phyloP scores from a whole-genome alignment of 2,797 vertebrate species.

The Gorsachius magnificus region DNA sequence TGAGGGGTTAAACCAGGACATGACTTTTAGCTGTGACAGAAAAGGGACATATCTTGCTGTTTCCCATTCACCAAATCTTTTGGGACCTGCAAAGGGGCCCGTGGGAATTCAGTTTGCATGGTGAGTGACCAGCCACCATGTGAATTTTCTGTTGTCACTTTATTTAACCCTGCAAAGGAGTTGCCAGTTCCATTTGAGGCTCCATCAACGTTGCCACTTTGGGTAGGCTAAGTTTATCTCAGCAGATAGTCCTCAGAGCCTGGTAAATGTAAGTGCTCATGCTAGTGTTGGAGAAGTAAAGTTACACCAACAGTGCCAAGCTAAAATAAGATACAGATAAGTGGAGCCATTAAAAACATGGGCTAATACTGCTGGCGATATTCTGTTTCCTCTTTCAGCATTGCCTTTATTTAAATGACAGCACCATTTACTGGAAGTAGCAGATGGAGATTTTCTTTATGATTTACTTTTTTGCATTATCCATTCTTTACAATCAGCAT shows the following conservation, averaged over 20 bases:
- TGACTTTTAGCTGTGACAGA: neutral
- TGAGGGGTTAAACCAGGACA: neutral
- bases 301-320: neutral
- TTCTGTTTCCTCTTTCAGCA: neutral
- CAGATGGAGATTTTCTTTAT: neutral
- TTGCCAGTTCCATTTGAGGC: neutral
- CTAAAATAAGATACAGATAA: neutral
- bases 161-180: neutral
- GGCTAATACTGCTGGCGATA: neutral
- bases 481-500: neutral
- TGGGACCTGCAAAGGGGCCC: neutral
- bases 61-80: neutral
- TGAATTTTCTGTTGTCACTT: neutral
- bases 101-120: neutral
- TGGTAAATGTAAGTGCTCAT: slow-evolving; percentile 14
- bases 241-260: neutral
- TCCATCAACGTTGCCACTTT: neutral
- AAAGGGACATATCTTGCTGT: neutral
- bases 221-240: neutral
- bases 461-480: neutral
- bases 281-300: neutral
- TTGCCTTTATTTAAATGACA: neutral
- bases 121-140: neutral
- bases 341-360: neutral
- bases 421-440: neutral